Evolutionary conservation across 2,797 vertebrate species (phyloP).

Genomic region (Enteromius radiatus): DNA sequence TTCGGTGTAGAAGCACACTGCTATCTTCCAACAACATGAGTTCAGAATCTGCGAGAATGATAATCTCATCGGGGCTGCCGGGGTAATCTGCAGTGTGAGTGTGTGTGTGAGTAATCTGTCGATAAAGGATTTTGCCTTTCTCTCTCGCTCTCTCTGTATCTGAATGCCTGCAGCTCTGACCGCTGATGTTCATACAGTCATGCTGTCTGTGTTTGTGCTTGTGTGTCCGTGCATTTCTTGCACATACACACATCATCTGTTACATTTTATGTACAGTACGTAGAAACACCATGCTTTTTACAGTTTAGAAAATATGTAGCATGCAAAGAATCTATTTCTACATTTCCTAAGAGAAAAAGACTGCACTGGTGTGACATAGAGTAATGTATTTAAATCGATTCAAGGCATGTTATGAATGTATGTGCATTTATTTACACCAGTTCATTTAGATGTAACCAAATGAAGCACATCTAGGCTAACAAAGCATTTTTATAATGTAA

Average conservation of each 20-base stretch:
- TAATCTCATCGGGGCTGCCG: slow-evolving; percentile 35
- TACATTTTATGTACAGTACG: slow-evolving; percentile 20
- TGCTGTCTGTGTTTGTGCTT: slow-evolving; percentile 24
- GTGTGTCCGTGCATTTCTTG: slow-evolving; percentile 1
- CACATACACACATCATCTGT: neutral
- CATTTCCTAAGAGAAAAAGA: neutral
- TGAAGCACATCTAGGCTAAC: neutral
- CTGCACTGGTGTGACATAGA: neutral
- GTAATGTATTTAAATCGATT: neutral
- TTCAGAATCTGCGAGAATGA: slow-evolving; percentile 36
- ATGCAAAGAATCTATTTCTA: neutral
- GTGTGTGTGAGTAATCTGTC: slow-evolving; percentile 40
- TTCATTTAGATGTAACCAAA: neutral
- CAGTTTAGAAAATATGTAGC: neutral
- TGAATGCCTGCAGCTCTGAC: slow-evolving; percentile 38
- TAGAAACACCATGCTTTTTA: neutral
- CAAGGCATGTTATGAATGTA: neutral
- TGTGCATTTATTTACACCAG: neutral
- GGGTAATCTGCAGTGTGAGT: slow-evolving; percentile 30
- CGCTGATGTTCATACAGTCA: slow-evolving; percentile 16
- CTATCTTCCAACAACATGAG: slow-evolving; percentile 39
- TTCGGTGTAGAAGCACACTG: neutral
- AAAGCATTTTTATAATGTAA: neutral
- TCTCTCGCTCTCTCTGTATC: slow-evolving; percentile 31
- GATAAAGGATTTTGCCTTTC: slow-evolving; percentile 34